phyloP scores from a whole-genome alignment of 1,140 invertebrate genomes.

The Monochamus saltuarius region DNA sequence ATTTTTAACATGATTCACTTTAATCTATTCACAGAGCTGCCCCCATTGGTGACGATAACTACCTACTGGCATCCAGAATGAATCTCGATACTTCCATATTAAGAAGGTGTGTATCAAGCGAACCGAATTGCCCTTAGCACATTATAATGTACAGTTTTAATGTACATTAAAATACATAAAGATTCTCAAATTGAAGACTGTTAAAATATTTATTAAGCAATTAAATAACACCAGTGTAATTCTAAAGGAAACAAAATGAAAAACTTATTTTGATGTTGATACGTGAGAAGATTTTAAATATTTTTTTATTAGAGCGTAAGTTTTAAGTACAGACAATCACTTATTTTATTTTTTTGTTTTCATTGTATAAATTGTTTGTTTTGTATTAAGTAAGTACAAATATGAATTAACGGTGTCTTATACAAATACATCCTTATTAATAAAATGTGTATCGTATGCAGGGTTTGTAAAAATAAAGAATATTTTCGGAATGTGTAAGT shows the following conservation, averaged over 20 bases:
- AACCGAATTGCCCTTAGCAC: slow-evolving; percentile 14
- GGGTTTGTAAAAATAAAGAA: too few relatives aligned
- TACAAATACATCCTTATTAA: slow-evolving; percentile 21
- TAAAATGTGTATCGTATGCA: too few relatives aligned
- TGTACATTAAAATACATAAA: slow-evolving; percentile 2
- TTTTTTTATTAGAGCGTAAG: slow-evolving; percentile 22
- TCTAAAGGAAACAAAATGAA: slow-evolving; percentile 1
- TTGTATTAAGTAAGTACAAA: slow-evolving; percentile 24
- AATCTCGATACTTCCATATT: slow-evolving; percentile 49
- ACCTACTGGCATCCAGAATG: slow-evolving; percentile 64
- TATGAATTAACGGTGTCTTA: slow-evolving; percentile 19
- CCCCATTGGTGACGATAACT: slow-evolving; percentile 86
- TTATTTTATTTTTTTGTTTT: slow-evolving; percentile 17
- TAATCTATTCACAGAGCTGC: slow-evolving; percentile 74
- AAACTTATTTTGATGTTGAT: too few relatives aligned
- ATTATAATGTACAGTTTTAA: neutral
- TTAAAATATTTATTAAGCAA: slow-evolving; percentile 28
- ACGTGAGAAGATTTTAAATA: slow-evolving; percentile 10
- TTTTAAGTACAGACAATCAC: slow-evolving; percentile 23
- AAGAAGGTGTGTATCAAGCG: slow-evolving; percentile 19
- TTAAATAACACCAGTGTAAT: slow-evolving; percentile 34
- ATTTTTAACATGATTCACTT: too few relatives aligned
- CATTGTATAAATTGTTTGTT: slow-evolving; percentile 19
- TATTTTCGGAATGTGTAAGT: too few relatives aligned
- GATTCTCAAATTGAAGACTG: slow-evolving; percentile 31